Base-by-base conservation (phyloP, 2,113 vertebrate genomes). In the Diglossa brunneiventris region DNA sequence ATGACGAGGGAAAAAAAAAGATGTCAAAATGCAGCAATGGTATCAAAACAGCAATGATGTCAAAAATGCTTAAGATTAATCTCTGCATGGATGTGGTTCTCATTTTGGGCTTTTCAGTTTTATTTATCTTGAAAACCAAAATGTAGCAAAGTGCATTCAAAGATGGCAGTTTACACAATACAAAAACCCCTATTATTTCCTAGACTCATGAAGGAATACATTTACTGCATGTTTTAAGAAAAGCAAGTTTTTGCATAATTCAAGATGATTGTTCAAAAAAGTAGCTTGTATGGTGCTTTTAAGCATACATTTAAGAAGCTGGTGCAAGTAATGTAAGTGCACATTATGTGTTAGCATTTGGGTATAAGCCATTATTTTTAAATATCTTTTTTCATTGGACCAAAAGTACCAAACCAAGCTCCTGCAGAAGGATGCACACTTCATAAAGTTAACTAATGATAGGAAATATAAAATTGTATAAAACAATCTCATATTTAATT, bases 31-130 rank as follows among this genome's bases (percentile, higher is more conserved):
- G 94, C 96, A 97, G 97, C 69, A 66, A 92, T 94, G 93, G 96
- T 92, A 97, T 73, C 64, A 93, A 96, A 97, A 96, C 92, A 98
- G 97, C 96, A 94, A 97, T 83, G 93, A 98, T 98, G 16, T 42
- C 41, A 42, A 97, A 96, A 97, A 98, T 97, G 96, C 96, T 89
- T 80, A 44, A 90, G 96, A 96, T 92, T 91, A 95, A 98, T 98
- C 98, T 98, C 98, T 98, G 98, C 97, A 97, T 98, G 98, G 98
- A 98, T 98, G 98, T 94, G 97, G 98, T 96, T 98, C 73, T 92
- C 63, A 15, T 42, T 95, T 95, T 37, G 83, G 89, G 78, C 16
- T 93, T 89, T 94, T 96, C 68, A 26, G 44, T 64, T 85, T 66
- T 78, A 59, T 83, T 94, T 94, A 69, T 81, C 85, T 89, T 72